Percentiles rank a stretch among this genome's conserved stretches.
phyloP scores from a whole-genome alignment of 2,113 vertebrate genomes.

The Nicator chloris region DNA sequence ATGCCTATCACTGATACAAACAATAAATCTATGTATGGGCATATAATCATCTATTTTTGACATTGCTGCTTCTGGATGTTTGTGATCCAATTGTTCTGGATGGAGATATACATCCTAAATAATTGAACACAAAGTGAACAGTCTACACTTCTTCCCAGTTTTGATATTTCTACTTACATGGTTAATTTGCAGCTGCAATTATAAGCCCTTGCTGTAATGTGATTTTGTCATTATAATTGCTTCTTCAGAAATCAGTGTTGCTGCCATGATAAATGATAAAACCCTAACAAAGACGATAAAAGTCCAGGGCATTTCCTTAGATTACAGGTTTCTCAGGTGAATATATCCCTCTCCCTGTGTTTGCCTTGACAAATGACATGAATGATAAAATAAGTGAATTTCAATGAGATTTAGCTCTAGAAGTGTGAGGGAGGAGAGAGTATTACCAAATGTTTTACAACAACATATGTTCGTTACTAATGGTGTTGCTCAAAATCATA shows the following conservation, averaged over 20 bases:
- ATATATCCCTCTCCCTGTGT: neutral
- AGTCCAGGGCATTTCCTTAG: neutral
- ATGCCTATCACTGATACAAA: neutral
- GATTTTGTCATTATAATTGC: neutral
- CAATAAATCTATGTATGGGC: neutral
- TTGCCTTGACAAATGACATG: neutral
- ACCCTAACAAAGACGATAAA: neutral
- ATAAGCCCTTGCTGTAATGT: neutral
- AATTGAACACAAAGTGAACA: neutral
- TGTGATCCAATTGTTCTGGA: neutral
- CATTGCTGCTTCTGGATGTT: neutral
- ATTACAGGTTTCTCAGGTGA: neutral
- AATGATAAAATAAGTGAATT: neutral
- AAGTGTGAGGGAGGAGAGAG: neutral
- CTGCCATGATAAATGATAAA: neutral
- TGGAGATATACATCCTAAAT: neutral
- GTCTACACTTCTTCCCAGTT: neutral
- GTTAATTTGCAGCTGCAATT: neutral
- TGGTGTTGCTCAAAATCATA: conserved; percentile 11
- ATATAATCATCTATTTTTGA: neutral
- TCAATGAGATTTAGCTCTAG: neutral
- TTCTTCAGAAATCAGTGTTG: neutral
- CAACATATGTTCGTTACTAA: neutral
- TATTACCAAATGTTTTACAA: conserved; percentile 13
- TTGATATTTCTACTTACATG: neutral